Percentiles rank a stretch among this genome's conserved stretches.
Conservation (phyloP, 1,140 invertebrate species). For the Matsumurasca onukii region DNA sequence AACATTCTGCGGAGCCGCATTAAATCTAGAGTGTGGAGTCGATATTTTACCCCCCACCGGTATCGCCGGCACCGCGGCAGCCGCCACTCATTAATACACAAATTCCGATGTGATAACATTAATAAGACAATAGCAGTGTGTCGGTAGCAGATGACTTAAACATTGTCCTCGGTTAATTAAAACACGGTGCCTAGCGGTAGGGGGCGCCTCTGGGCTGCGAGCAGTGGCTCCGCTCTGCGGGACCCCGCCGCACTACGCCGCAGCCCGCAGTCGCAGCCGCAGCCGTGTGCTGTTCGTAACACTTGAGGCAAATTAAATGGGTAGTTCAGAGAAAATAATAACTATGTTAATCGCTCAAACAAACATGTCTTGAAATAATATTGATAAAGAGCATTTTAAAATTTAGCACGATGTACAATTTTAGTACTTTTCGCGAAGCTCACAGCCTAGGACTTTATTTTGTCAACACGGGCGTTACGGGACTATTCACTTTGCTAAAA, state of each 20-base stretch:
- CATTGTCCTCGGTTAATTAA: slow-evolving; percentile 28
- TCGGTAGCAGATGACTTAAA: slow-evolving; percentile 29
- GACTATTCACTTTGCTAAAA: no score
- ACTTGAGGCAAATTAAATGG: no score
- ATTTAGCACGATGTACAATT: no score
- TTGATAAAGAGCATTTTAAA: no score
- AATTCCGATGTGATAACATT: slow-evolving; percentile 28
- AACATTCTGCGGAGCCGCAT: not conserved
- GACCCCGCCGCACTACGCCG: not conserved
- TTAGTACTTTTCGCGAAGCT: no score
- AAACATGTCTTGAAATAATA: no score
- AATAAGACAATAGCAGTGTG: slow-evolving; percentile 24
- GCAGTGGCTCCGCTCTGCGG: not conserved
- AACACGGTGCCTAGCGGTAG: slow-evolving; percentile 13
- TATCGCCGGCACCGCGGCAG: not conserved
- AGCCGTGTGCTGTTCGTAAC: no score
- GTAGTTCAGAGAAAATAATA: no score
- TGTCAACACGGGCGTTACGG: no score
- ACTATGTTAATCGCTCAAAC: no score
- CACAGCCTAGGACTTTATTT: no score
- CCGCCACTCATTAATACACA: slow-evolving; percentile 22
- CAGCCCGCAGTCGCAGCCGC: no score
- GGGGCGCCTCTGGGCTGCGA: slow-evolving; percentile 20
- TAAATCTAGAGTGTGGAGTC: not conserved
- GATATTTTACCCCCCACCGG: slow-evolving; percentile 12